These are phyloP conservation scores for Chrysolina americana DNA, from an alignment of 2,888 invertebrate species.

Conservation along the genomic window DNA sequence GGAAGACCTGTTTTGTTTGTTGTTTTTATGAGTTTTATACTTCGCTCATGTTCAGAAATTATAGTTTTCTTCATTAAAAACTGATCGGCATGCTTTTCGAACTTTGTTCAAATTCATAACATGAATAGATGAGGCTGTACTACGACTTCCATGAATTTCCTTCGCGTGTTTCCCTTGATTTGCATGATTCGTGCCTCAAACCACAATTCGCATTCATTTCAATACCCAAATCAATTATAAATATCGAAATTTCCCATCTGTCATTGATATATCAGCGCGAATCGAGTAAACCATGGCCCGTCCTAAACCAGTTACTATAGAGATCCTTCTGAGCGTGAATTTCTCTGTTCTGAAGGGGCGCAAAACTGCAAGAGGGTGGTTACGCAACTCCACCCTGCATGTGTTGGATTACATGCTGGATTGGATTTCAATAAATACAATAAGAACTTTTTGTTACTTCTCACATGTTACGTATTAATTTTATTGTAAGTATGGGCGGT, in stretches of 20 bases:
- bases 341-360: conserved; percentile 57
- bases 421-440: conserved; percentile 60
- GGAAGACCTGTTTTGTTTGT: no score
- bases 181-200: conserved; percentile 17
- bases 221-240: conserved; percentile 45
- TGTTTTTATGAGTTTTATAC: no score
- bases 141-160: no score
- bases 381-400: conserved; percentile 64
- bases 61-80: no score
- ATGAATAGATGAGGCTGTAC: no score
- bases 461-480: conserved; percentile 52
- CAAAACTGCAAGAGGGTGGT: conserved; percentile 61
- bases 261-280: conserved; percentile 67
- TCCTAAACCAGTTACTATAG: conserved; percentile 69
- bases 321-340: conserved; percentile 68
- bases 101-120: no score
- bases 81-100: no score
- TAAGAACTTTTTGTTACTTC: conserved; percentile 58
- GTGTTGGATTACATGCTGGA: conserved; percentile 66
- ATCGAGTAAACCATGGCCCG: conserved; percentile 66
- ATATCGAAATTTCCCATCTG: conserved; percentile 65
- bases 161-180: not conserved
- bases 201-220: conserved; percentile 33
- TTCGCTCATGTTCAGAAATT: no score
- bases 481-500: conserved; percentile 45